Conservation (phyloP, 2,113 vertebrate species). For the Crypturellus undulatus region DNA sequence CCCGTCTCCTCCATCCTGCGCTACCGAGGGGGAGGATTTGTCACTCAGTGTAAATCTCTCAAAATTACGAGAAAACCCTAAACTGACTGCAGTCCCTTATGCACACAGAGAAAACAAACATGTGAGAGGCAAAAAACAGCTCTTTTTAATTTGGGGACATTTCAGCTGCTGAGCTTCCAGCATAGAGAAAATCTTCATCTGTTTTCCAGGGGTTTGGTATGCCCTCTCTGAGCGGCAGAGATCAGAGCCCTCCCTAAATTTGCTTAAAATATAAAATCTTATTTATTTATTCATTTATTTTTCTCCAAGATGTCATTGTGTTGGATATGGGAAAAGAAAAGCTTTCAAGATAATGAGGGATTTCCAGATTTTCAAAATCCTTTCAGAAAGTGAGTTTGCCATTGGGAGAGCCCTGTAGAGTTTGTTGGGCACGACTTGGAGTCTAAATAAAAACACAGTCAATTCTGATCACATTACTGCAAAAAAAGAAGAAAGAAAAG, state of each 20-base stretch:
- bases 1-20: background rate
- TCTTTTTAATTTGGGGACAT: slow-evolving; percentile 27
- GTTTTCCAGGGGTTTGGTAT: background rate
- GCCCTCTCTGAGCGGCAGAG: background rate
- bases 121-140: slow-evolving; percentile 46
- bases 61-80: slow-evolving; percentile 45
- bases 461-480: rapidly evolving
- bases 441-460: background rate
- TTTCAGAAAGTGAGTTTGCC: background rate
- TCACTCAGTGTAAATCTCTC: background rate
- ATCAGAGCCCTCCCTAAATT: background rate
- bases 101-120: slow-evolving; percentile 41
- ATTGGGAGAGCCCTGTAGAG: background rate
- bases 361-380: background rate
- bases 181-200: background rate
- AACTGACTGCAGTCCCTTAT: slow-evolving; percentile 36
- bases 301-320: rapidly evolving
- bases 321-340: background rate
- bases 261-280: background rate
- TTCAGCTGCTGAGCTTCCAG: too few species aligned
- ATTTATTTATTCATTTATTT: background rate
- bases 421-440: background rate
- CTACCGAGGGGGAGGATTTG: slow-evolving; percentile 50
- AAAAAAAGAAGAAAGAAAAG: background rate
- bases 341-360: background rate